phyloP scores from a whole-genome alignment of 2,113 vertebrate species.

The Echinops telfairi region DNA sequence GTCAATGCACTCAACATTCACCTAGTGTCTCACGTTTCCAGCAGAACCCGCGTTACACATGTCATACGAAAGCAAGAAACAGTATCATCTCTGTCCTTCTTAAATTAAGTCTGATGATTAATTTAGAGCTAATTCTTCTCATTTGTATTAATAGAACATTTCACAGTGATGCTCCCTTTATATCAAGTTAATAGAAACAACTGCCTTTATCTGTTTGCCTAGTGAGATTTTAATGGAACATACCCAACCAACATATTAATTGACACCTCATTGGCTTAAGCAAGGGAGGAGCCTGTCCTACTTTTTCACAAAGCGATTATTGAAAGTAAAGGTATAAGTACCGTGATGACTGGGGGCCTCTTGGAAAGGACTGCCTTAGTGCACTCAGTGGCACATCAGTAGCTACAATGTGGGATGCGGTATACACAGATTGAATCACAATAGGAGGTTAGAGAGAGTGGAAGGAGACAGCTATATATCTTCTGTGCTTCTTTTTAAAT shows the following conservation, averaged over 20 bases:
- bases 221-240: background rate
- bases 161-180: constrained; percentile 2
- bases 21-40: rapidly evolving
- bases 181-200: constrained; percentile 36
- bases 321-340: constrained; percentile 56
- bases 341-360: constrained; percentile 60
- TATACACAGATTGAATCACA: constrained; percentile 76
- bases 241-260: constrained; percentile 37
- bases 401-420: constrained; percentile 44
- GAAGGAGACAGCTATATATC: constrained; percentile 79
- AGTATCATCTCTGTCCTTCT: rapidly evolving
- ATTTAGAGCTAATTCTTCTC: background rate
- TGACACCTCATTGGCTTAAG: constrained; percentile 29
- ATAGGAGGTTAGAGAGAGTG: constrained; percentile 60
- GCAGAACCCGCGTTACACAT: background rate
- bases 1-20: background rate
- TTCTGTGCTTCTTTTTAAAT: constrained; percentile 84
- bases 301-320: constrained; percentile 66
- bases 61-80: rapidly evolving
- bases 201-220: constrained; percentile 50
- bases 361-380: constrained; percentile 29
- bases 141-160: constrained; percentile 58
- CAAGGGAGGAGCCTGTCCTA: constrained; percentile 18
- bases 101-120: background rate
- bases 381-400: constrained; percentile 28